Base-by-base conservation (phyloP, 2,113 vertebrate genomes). In the Lepidothrix coronata region DNA sequence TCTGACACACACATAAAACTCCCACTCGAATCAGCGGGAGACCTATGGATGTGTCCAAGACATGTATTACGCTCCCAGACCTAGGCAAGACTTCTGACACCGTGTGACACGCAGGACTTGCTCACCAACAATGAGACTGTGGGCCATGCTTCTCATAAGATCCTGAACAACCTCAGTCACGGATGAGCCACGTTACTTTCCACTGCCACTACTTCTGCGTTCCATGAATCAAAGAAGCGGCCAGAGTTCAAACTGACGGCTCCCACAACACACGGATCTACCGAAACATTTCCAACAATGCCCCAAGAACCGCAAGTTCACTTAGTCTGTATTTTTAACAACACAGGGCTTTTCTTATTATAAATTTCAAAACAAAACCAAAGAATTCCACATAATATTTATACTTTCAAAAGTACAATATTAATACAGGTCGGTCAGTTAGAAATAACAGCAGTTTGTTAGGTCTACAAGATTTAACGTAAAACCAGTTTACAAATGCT, bases 401-500 rank as follows among this genome's bases (percentile, higher is more conserved):
- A 98, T 98, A 98, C 98, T 98, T 98, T 95, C 97, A 97, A 98
- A 99, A 98, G 98, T 98, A 98, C 98, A 99, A 98, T 98, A 99
- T 98, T 98, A 98, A 99, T 99, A 98, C 98, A 98, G 98, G 97
- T 98, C 98, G 98, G 98, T 99, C 98, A 98, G 98, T 99, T 98
- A 98, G 98, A 98, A 98, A 98, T 98, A 98, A 98, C 97, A 98
- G 98, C 97, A 98, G 97, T 98, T 98, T 98, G 97, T 98, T 98
- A 98, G 97, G 98, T 97, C 97, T 98, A 98, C 98, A 98, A 97
- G 97, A 95, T 97, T 96, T 93, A 98, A 98, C 97, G 94, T 98
- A 98, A 98, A 98, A 98, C 97, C 97, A 84, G 96, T 95, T 98
- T 98, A 99, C 98, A 98, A 98, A 98, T 96, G 97, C 95, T 98